A percentile compares a stretch with the other conserved stretches of the same genome.
Evolutionary conservation across 1,140 invertebrate genomes (phyloP).

Genomic region (Adoxophyes honmai): DNA sequence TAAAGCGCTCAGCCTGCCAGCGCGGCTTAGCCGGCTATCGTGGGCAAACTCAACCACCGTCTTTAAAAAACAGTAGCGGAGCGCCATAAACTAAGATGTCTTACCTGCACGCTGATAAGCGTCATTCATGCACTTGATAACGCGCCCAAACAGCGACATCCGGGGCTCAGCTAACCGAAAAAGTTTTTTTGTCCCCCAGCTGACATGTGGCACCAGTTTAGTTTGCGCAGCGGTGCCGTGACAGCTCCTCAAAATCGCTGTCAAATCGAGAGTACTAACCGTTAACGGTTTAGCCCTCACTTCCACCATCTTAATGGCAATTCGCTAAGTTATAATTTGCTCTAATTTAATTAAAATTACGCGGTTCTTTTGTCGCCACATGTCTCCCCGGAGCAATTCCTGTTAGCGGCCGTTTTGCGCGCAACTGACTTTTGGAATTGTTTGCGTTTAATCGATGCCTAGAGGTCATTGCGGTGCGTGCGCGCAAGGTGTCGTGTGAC

Average conservation of each 20-base stretch:
- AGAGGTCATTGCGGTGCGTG: background rate
- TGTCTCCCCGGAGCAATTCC: background rate
- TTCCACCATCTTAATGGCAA: background rate
- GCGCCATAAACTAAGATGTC: conserved; percentile 42
- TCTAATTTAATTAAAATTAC: conserved; percentile 37
- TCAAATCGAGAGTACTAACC: background rate
- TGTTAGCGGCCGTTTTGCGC: background rate
- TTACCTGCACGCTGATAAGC: conserved; percentile 55
- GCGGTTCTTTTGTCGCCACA: conserved; percentile 26
- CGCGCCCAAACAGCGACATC: conserved; percentile 44
- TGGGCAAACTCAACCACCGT: conserved; percentile 5
- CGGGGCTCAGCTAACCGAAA: conserved; percentile 45
- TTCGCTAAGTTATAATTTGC: conserved; percentile 31
- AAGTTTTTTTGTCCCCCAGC: no score
- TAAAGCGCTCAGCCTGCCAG: background rate
- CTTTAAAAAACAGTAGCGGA: conserved; percentile 42
- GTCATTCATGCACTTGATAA: conserved; percentile 53
- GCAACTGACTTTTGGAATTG: conserved; percentile 13
- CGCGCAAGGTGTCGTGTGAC: background rate
- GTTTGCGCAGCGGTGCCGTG: conserved; percentile 18
- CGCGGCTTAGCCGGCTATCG: background rate
- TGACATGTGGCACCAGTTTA: no score
- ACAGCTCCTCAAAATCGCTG: background rate
- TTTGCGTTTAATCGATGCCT: background rate
- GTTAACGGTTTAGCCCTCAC: background rate